phyloP scores from a whole-genome alignment of 2,797 vertebrate genomes.

The Pantherophis vulpinus region DNA sequence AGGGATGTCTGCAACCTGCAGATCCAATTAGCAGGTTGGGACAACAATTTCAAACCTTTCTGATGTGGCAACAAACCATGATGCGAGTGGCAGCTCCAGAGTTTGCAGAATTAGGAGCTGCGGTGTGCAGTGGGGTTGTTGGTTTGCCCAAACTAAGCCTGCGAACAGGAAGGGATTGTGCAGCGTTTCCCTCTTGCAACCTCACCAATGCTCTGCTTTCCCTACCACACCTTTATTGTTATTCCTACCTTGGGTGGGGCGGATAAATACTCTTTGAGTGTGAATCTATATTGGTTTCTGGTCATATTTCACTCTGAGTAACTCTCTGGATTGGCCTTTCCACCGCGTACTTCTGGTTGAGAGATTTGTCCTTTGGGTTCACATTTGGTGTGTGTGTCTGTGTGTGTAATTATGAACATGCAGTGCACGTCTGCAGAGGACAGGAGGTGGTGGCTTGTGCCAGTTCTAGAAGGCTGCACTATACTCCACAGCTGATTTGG shows the following conservation, averaged over 20 bases:
- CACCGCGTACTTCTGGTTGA: not conserved
- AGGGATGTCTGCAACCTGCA: not conserved
- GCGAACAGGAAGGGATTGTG: not conserved
- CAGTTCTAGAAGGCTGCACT: not conserved
- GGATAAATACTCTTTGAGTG: not conserved
- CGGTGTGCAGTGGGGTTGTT: rapidly evolving
- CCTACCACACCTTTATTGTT: not conserved
- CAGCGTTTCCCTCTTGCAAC: not conserved
- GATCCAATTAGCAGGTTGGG: not conserved
- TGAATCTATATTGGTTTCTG: slow-evolving; percentile 36
- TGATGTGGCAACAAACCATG: not conserved
- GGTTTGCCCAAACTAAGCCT: not conserved
- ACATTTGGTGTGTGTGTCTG: not conserved
- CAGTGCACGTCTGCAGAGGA: slow-evolving; percentile 7
- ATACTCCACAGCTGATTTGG: no score
- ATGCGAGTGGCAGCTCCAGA: not conserved
- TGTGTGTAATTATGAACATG: not conserved
- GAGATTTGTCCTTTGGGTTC: not conserved
- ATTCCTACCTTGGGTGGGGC: not conserved
- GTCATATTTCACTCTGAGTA: slow-evolving; percentile 41
- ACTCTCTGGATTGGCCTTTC: not conserved
- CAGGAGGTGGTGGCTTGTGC: slow-evolving; percentile 33
- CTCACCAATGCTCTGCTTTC: not conserved
- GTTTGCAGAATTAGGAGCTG: not conserved
- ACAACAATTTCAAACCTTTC: not conserved